Evolutionary conservation across 2,797 vertebrate genomes (phyloP).

Genomic region (Hydrophis major): DNA sequence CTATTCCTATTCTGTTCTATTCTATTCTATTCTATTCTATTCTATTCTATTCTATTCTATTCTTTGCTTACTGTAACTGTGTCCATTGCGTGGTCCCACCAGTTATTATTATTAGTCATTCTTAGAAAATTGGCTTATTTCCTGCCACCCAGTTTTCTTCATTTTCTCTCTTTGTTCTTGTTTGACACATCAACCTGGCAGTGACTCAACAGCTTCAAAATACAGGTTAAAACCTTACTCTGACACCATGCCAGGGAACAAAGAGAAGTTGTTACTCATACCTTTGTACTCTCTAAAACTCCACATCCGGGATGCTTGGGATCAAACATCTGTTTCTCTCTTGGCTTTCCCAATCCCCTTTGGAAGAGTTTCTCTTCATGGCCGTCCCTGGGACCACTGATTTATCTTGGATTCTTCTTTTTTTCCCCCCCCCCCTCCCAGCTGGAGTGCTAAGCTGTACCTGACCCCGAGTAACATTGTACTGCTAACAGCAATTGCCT

Average conservation of each 20-base stretch:
- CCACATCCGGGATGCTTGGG: not conserved
- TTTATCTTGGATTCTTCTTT: slow-evolving; percentile 47
- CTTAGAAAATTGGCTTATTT: not conserved
- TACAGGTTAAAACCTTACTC: not conserved
- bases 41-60: too few relatives aligned
- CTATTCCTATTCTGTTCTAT: too few relatives aligned
- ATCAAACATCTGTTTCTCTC: not conserved
- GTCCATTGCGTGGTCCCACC: not conserved
- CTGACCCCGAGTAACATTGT: slow-evolving; percentile 97
- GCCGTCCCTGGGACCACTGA: slow-evolving; percentile 34
- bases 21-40: too few relatives aligned
- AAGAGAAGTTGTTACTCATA: not conserved
- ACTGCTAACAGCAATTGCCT: slow-evolving; percentile 90
- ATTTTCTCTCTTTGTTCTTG: not conserved
- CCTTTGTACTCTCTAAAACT: not conserved
- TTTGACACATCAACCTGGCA: not conserved
- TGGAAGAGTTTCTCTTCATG: slow-evolving; percentile 26
- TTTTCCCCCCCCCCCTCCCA: slow-evolving; percentile 52
- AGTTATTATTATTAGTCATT: not conserved
- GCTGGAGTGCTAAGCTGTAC: slow-evolving; percentile 96
- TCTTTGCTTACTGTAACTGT: not conserved
- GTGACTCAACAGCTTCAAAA: not conserved
- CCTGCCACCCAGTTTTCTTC: not conserved
- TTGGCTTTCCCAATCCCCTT: not conserved
- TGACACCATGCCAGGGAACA: not conserved